These are phyloP conservation scores for Polymixis flavicincta DNA, from an alignment of 2,888 invertebrate species.

Conservation along the genomic window DNA sequence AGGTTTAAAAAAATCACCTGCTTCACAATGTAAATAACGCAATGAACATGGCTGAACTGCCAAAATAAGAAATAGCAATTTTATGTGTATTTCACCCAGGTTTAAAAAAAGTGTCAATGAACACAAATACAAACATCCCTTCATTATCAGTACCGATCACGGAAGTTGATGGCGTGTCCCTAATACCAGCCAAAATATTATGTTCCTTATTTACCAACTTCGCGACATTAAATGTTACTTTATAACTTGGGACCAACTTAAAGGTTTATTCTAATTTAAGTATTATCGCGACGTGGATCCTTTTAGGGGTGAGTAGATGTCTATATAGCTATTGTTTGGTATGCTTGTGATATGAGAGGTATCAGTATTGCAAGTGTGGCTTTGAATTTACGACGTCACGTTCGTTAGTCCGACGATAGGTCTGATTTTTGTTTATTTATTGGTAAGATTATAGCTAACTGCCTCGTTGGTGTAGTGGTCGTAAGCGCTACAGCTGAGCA, in stretches of 20 bases:
- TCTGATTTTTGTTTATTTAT: too few species aligned
- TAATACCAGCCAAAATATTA: conserved; percentile 57
- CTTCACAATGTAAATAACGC: not conserved
- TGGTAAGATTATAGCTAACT: too few species aligned
- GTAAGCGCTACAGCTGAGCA: too few species aligned
- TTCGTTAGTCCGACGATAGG: too few species aligned
- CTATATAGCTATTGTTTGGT: not conserved
- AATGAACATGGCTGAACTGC: not conserved
- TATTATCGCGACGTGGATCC: conserved; percentile 34
- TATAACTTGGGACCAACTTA: conserved; percentile 54
- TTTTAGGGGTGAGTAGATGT: not conserved
- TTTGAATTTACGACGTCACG: not conserved
- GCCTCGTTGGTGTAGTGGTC: too few species aligned
- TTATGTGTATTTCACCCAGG: too few species aligned
- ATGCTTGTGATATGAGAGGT: not conserved
- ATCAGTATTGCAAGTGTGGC: not conserved
- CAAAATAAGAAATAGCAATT: too few species aligned
- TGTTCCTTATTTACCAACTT: conserved; percentile 59
- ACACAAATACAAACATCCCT: conserved; percentile 21
- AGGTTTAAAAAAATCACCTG: not conserved
- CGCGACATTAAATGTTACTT: conserved; percentile 51
- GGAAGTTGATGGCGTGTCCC: conserved; percentile 52
- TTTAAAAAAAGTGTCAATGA: not conserved
- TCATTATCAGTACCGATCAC: not conserved
- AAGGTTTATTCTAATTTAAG: conserved; percentile 37